Conservation (phyloP, 2,797 vertebrate genomes). For the Podargus strigoides region DNA sequence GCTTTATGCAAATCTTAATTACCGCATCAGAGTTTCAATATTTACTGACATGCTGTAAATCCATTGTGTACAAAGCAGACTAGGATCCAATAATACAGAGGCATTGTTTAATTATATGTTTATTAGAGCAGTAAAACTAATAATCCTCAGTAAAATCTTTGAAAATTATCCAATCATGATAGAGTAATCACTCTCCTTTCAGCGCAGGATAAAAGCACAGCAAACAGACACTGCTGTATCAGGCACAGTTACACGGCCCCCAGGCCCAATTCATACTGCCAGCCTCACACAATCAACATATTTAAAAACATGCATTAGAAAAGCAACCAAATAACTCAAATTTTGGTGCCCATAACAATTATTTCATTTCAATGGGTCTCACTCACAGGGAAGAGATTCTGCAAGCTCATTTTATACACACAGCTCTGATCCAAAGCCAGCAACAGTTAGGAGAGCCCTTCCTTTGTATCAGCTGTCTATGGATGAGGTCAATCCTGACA, state of each 20-base stretch:
- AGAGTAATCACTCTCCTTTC: constrained; percentile 37
- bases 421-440: not conserved
- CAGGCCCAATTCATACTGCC: not conserved
- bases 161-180: constrained; percentile 37
- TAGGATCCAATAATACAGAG: constrained; percentile 37
- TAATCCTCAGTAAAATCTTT: constrained; percentile 60
- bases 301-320: not conserved
- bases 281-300: not conserved
- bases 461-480: not conserved
- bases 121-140: constrained; percentile 62
- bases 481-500: not conserved
- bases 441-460: not conserved
- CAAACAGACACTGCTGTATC: not conserved
- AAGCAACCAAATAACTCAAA: not conserved
- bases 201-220: not conserved
- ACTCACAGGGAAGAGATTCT: not conserved
- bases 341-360: not conserved
- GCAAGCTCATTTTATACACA: not conserved
- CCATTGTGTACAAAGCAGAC: constrained; percentile 41
- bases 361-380: not conserved
- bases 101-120: constrained; percentile 58
- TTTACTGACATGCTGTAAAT: constrained; percentile 57
- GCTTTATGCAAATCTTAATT: constrained; percentile 61
- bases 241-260: not conserved
- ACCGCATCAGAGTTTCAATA: constrained; percentile 25